Base-by-base conservation (phyloP, 2,113 vertebrate genomes). In the Bombycilla garrulus region DNA sequence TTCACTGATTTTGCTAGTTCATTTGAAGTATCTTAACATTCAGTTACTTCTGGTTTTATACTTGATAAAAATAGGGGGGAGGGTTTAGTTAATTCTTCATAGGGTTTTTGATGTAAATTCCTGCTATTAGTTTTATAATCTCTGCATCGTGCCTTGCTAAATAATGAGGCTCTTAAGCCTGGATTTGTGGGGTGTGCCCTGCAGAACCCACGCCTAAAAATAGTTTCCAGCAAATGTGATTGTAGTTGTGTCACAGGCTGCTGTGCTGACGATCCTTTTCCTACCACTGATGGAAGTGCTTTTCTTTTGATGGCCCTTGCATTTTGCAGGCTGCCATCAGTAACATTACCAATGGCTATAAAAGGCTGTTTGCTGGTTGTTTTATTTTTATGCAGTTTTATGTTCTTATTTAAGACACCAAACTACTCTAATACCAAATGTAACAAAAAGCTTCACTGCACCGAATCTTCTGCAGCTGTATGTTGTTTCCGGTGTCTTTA, bases 1-100 rank as follows among this genome's bases (percentile, higher is more conserved):
- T 95, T 96, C 80, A 42, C 90, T 92, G 69, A 61, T 91, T 88
- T 62, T 40, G 6, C 24, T 62, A 31, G 29, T 79, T 91, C 71
- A 19, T 56, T 92, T 67, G 16, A 31, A 76, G 57, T 72, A 91
- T 40, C 71, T 45, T 67, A 54, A 51, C 23, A 40, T 86, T 84
- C 12, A 13, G 33, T 60, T 93, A 65, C 53, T 93, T 81, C 10
- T 84, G 69, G 23, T 79, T 92, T 92, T 95, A 19, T 42, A 20
- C 38, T 57, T 89, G 48, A 76, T 73, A 81, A 38, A 76, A 64
- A 15, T 48, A 24, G 5, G 2, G 5, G 5, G 0, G 5, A 5
- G 0, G 0, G 13, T 60, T 42, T n/a, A 72, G 21, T 40, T 62
- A 53, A 54, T 45, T 87, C 23, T 45, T 87, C 77, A 12, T 82